Percentiles rank a stretch among this genome's conserved stretches.
Conservation (phyloP, 2,888 invertebrate genomes). For the Bombyx huttoni region DNA sequence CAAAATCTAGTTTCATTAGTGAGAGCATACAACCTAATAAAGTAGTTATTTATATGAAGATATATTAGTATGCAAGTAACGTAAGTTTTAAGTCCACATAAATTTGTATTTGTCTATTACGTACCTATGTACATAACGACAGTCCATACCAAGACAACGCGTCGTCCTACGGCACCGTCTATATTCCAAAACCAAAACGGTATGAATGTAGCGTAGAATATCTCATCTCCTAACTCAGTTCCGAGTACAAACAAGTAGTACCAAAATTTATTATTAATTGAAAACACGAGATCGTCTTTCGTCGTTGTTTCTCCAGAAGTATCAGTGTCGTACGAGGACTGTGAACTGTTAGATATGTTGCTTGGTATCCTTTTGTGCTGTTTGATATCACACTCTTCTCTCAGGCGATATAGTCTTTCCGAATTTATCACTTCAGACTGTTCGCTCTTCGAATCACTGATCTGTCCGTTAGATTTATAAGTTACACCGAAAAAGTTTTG, state of each 20-base stretch:
- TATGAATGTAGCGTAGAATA: conserved; percentile 92
- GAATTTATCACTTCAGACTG: conserved; percentile 30
- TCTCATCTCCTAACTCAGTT: conserved; percentile 90
- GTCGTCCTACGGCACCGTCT: conserved; percentile 87
- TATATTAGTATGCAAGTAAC: too few species aligned
- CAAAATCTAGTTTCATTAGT: too few species aligned
- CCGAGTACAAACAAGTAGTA: conserved; percentile 89
- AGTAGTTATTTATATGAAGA: too few species aligned
- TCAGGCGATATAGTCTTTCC: conserved; percentile 28
- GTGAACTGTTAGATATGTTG: conserved; percentile 49
- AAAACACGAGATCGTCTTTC: conserved; percentile 53
- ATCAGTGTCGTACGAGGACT: conserved; percentile 52
- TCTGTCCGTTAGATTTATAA: conserved; percentile 41
- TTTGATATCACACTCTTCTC: conserved; percentile 32
- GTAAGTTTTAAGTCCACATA: not conserved
- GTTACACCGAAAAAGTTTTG: conserved; percentile 85
- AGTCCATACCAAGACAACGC: conserved; percentile 87
- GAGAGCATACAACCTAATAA: too few species aligned
- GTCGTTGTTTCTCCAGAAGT: conserved; percentile 38
- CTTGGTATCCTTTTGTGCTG: conserved; percentile 51
- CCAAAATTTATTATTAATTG: conserved; percentile 82
- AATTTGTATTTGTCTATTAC: conserved; percentile 8
- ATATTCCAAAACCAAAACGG: conserved; percentile 97
- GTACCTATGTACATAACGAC: conserved; percentile 87
- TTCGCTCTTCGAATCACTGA: conserved; percentile 22